phyloP scores from a whole-genome alignment of 1,140 invertebrate species.

The Cyclina sinensis region DNA sequence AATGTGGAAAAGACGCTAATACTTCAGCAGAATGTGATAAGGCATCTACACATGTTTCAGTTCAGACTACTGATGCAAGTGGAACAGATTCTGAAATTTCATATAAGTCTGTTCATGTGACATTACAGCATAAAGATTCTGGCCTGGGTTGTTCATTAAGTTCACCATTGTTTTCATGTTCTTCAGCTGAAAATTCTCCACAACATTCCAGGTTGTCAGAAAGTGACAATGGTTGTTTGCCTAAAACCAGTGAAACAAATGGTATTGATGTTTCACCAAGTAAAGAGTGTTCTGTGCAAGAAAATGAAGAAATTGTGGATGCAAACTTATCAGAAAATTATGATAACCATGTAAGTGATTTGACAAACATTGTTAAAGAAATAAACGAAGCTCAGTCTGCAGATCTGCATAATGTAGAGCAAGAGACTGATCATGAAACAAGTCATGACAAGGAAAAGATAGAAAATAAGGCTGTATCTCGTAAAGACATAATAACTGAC shows the following conservation, averaged over 20 bases:
- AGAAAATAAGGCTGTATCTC: not conserved
- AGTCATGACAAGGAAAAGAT: not conserved
- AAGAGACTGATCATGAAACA: not conserved
- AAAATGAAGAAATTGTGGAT: not conserved
- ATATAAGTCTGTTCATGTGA: not conserved
- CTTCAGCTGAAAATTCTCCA: conserved; percentile 48
- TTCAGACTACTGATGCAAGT: not conserved
- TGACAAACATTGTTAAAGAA: not conserved
- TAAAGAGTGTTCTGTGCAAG: not conserved
- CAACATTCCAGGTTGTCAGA: not conserved
- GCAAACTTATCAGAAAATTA: not conserved
- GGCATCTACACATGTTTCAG: not conserved
- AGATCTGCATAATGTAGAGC: not conserved
- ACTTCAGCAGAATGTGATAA: not conserved
- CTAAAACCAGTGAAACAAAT: not conserved
- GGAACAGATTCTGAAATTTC: not conserved
- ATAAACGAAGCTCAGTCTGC: not conserved
- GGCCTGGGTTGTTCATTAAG: conserved; percentile 46
- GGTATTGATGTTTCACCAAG: not conserved
- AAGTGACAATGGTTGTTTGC: not conserved
- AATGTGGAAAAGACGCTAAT: not conserved
- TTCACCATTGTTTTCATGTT: conserved; percentile 30
- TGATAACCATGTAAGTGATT: conserved; percentile 20
- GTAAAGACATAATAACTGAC: not conserved
- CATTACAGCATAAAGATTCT: conserved; percentile 49